Evolutionary conservation across 2,888 invertebrate genomes (phyloP).

Genomic region (Drosophila infuscata): DNA sequence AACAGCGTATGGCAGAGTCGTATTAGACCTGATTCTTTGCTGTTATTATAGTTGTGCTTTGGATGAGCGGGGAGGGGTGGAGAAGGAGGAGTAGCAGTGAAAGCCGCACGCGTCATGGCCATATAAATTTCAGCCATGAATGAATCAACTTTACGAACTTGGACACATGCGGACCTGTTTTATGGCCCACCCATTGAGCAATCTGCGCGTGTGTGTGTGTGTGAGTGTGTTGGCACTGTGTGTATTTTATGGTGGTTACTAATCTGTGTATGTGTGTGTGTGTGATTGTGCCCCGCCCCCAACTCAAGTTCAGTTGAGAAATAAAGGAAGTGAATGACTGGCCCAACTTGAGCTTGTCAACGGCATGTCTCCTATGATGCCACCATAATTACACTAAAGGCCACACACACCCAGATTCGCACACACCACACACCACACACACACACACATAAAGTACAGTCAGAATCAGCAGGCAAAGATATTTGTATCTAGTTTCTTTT

Average conservation of each 20-base stretch:
- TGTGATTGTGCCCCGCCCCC: slow-evolving; percentile 28
- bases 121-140: slow-evolving; percentile 79
- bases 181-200: slow-evolving; percentile 60
- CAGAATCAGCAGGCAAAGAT: slow-evolving; percentile 46
- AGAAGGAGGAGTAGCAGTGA: not conserved
- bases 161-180: slow-evolving; percentile 70
- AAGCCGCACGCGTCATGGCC: slow-evolving; percentile 56
- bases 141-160: slow-evolving; percentile 79
- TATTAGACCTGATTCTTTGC: not conserved
- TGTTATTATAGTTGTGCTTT: slow-evolving; percentile 41
- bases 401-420: slow-evolving; percentile 26
- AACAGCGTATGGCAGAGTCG: not conserved
- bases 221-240: slow-evolving; percentile 31
- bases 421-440: not conserved
- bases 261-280: slow-evolving; percentile 28
- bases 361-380: slow-evolving; percentile 66
- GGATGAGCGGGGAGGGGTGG: not conserved
- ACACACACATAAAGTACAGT: slow-evolving; percentile 8
- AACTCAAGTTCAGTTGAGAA: slow-evolving; percentile 61
- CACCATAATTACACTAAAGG: slow-evolving; percentile 73
- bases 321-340: slow-evolving; percentile 52
- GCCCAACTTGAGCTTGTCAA: slow-evolving; percentile 75
- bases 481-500: slow-evolving; percentile 79
- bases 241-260: slow-evolving; percentile 44
- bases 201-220: slow-evolving; percentile 9